Base-by-base conservation (phyloP, 2,113 vertebrate genomes). In the Irena cyanogastra region DNA sequence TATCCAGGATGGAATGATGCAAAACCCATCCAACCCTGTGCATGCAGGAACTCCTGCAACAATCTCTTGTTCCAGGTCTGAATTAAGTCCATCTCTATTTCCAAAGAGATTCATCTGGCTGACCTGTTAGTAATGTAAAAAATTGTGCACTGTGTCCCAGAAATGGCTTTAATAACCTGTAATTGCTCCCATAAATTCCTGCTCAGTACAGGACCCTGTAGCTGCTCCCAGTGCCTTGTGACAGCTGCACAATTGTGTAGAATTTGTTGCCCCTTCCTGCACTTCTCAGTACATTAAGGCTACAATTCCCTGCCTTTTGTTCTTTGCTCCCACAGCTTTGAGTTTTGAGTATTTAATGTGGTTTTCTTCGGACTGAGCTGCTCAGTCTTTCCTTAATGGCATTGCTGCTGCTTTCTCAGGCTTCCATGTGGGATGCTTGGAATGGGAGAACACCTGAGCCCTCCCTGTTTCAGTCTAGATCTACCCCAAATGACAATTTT, bases 1-100 rank as follows among this genome's bases (percentile, higher is more conserved):
- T 91, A 94, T 95, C 88, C 95, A 95, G 94, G 93, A 95, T 93
- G 88, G 82, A 91, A 74, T 52, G 75, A 95, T 69, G 80, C 74
- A 97, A 68, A 87, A 65, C 45, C 64, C 84, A 80, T 63, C 88
- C 71, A 4, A 83, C 70, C 63, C 4, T 61, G 88, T 61, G 92
- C 92, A 53, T 44, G 82, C 90, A 93, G 91, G 80, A 89, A 35
- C 63, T 91, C 78, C 61, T 57, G 53, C 83, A 85, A 28, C 86
- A 45, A 28, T 61, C 86, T 56, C 94, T 87, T 57, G 42, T 75
- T 75, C 35, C 82, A 90, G 84, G 54, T 91, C 78, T 91, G 91
- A 85, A 65, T 90, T 76, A n/a, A 82, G 18, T 54, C 53, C 66
- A 1, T 37, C 84, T 89, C 56, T 61, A 7, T 74, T 79, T 91